These are phyloP conservation scores for Diorhabda elongata DNA, from an alignment of 1,140 invertebrate genomes.

Conservation along the genomic window DNA sequence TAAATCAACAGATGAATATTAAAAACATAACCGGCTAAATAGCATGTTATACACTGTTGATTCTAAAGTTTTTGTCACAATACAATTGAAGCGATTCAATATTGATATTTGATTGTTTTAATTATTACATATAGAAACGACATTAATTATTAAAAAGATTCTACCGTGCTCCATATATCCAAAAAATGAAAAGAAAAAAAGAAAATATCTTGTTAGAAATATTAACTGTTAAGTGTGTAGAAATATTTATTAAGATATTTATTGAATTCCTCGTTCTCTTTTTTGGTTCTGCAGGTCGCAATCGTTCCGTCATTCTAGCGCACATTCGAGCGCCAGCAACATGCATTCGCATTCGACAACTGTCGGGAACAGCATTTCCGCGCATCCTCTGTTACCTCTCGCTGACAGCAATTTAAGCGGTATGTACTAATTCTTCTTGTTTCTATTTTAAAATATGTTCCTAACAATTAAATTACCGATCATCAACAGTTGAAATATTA, in stretches of 20 bases:
- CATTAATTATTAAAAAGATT: not conserved
- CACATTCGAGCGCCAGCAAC: conserved; percentile 46
- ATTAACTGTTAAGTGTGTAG: conserved; percentile 35
- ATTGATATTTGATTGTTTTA: no score
- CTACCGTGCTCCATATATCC: conserved; percentile 33
- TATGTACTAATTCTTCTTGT: conserved; percentile 33
- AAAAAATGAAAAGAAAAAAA: not conserved
- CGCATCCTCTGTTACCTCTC: conserved; percentile 47
- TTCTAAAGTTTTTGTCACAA: no score
- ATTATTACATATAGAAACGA: conserved; percentile 9
- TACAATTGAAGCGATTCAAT: no score
- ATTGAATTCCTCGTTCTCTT: conserved; percentile 47
- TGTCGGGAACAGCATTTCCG: conserved; percentile 49
- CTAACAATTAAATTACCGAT: no score
- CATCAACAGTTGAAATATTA: no score
- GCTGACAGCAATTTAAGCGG: conserved; percentile 47
- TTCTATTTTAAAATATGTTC: no score
- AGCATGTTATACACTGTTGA: no score
- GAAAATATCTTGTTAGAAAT: conserved; percentile 16
- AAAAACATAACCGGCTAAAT: no score
- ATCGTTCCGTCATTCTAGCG: conserved; percentile 47
- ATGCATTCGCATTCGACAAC: conserved; percentile 46
- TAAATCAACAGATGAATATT: no score
- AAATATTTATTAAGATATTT: conserved; percentile 1
- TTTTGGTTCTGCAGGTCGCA: conserved; percentile 43